A percentile compares a stretch with the other conserved stretches of the same genome.
Conservation (phyloP, 2,888 invertebrate genomes). For the Ornithoptera priamus region DNA sequence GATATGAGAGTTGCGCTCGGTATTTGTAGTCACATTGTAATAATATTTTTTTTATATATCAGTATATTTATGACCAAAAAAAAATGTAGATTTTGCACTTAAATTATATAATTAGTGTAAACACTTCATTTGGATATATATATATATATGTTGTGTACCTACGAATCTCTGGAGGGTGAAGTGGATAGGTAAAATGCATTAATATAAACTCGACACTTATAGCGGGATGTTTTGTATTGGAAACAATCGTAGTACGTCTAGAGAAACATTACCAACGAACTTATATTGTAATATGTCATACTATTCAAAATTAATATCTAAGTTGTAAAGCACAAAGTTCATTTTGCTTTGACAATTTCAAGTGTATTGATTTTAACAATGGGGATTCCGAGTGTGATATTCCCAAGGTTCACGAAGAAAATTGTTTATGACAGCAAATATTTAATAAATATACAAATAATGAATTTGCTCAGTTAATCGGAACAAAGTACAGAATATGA, state of each 20-base stretch:
- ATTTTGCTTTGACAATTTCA: constrained; percentile 10
- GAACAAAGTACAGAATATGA: constrained; percentile 50
- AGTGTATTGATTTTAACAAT: constrained; percentile 6
- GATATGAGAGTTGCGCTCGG: constrained; percentile 13
- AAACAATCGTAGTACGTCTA: constrained; percentile 20
- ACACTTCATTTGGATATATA: constrained; percentile 56
- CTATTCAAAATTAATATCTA: constrained; percentile 18
- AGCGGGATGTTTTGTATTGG: constrained; percentile 26
- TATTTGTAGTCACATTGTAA: constrained; percentile 45
- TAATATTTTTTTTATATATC: constrained; percentile 63
- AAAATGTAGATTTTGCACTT: constrained; percentile 70
- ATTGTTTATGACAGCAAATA: neutral
- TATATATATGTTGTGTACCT: constrained; percentile 44
- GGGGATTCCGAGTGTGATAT: constrained; percentile 1
- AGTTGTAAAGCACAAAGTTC: constrained; percentile 3
- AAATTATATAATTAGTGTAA: constrained; percentile 46
- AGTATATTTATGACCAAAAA: constrained; percentile 74
- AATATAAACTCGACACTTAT: constrained; percentile 29
- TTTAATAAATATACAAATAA: neutral
- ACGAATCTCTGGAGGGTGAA: constrained; percentile 24
- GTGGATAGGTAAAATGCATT: constrained; percentile 17
- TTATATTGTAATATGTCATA: constrained; percentile 14
- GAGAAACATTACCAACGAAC: constrained; percentile 22
- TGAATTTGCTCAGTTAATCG: constrained; percentile 38
- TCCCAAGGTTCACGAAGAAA: neutral